These are phyloP conservation scores for Leptopilina clavipes DNA, from an alignment of 1,140 invertebrate species.

Conservation along the genomic window DNA sequence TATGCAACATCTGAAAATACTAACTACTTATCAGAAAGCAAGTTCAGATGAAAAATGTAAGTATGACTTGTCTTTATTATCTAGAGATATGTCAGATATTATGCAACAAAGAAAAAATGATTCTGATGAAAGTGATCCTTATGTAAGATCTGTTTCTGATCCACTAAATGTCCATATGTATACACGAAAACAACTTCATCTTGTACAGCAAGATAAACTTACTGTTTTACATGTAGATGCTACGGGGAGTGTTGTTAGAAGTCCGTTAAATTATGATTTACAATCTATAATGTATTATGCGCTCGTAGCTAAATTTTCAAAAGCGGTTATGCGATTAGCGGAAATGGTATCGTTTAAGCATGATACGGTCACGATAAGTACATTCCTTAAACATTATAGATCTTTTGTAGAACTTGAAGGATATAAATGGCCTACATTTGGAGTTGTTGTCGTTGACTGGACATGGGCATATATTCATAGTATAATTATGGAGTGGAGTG, in stretches of 20 bases:
- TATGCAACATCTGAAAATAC: constrained; percentile 35
- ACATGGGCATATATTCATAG: constrained; percentile 49
- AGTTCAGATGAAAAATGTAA: constrained; percentile 31
- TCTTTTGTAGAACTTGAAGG: constrained; percentile 32
- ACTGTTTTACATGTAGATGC: constrained; percentile 41
- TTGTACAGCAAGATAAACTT: neutral
- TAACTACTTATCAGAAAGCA: constrained; percentile 35
- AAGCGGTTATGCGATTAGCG: constrained; percentile 41
- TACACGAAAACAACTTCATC: too few relatives aligned
- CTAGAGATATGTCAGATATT: constrained; percentile 37
- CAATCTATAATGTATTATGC: constrained; percentile 46
- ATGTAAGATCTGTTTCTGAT: constrained; percentile 9
- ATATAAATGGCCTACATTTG: constrained; percentile 44
- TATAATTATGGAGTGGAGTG: constrained; percentile 46
- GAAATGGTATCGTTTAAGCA: constrained; percentile 45
- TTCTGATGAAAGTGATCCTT: constrained; percentile 35
- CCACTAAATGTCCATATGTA: neutral
- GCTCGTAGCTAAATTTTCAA: constrained; percentile 31
- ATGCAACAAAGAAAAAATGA: constrained; percentile 1
- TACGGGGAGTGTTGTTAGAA: constrained; percentile 37
- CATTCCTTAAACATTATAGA: constrained; percentile 43
- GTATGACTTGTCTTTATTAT: constrained; percentile 23
- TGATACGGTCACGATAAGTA: constrained; percentile 22
- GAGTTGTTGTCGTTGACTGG: constrained; percentile 47
- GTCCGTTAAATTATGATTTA: constrained; percentile 30